Conservation (phyloP, 2,797 vertebrate species). For the Oreonectes daqikongensis region DNA sequence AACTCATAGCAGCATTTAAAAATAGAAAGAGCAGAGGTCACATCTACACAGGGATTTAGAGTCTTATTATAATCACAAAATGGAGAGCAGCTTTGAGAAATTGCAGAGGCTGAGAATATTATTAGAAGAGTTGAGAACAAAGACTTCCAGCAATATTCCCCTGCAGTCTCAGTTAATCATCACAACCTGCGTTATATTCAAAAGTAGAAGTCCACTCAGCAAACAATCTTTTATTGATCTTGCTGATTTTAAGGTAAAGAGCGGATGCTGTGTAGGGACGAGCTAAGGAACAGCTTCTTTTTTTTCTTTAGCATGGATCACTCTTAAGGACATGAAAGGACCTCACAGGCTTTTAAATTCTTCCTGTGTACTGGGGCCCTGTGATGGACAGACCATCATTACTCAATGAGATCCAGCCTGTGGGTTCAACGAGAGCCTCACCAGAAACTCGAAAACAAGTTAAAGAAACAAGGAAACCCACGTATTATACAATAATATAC, state of each 20-base stretch:
- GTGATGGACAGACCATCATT: constrained; percentile 5
- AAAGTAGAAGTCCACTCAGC: not conserved
- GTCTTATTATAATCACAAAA: constrained; percentile 82
- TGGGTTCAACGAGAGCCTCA: not conserved
- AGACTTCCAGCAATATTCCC: not conserved
- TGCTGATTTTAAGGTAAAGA: constrained; percentile 1
- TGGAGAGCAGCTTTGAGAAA: constrained; percentile 74
- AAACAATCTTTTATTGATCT: not conserved
- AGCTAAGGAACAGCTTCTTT: too few species aligned
- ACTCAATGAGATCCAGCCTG: constrained; percentile 22
- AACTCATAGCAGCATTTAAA: constrained; percentile 78
- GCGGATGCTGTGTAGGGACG: too few species aligned
- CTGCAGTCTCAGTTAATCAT: not conserved
- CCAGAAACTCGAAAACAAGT: not conserved
- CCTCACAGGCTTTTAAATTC: not conserved
- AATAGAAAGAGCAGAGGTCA: constrained; percentile 84
- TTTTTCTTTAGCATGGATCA: not conserved
- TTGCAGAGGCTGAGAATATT: constrained; percentile 25
- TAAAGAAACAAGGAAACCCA: not conserved
- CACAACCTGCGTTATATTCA: not conserved
- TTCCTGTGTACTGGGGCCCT: not conserved
- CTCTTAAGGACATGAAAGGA: constrained; percentile 21
- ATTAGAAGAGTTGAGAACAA: not conserved
- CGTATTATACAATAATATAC: too few species aligned
- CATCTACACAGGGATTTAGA: constrained; percentile 82